These are phyloP conservation scores for Nothobranchius furzeri DNA, from an alignment of 2,113 vertebrate species.

Conservation along the genomic window DNA sequence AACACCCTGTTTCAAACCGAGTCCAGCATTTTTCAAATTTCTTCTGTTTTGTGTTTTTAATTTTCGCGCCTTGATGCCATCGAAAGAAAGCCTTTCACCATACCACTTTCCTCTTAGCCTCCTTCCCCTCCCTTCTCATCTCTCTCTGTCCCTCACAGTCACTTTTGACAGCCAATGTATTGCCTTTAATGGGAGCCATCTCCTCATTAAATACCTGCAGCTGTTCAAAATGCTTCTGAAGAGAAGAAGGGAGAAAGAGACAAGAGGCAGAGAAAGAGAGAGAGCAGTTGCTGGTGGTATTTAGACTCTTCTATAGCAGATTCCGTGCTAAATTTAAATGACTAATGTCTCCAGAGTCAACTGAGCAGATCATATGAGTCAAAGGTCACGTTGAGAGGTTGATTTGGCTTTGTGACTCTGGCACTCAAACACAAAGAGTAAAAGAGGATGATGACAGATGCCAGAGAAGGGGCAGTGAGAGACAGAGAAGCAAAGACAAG, in stretches of 20 bases:
- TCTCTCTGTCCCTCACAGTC: conserved; percentile 42
- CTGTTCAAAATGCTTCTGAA: conserved; percentile 49
- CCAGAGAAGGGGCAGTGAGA: conserved; percentile 13
- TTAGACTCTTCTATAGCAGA: conserved; percentile 46
- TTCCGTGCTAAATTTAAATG: conserved; percentile 54
- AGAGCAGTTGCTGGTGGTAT: conserved; percentile 32
- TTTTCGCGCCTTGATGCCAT: conserved; percentile 6
- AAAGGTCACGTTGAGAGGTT: conserved; percentile 47
- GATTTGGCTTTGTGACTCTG: conserved; percentile 40
- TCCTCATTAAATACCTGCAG: conserved; percentile 76
- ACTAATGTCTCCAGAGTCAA: conserved; percentile 55
- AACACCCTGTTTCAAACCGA: not conserved
- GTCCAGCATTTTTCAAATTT: not conserved
- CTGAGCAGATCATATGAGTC: conserved; percentile 25
- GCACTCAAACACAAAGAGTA: conserved; percentile 24
- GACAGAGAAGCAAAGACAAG: not conserved
- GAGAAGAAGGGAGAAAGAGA: conserved; percentile 25
- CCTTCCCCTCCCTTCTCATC: conserved; percentile 19
- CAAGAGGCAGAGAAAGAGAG: conserved; percentile 5
- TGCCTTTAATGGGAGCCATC: conserved; percentile 73
- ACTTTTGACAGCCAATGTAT: conserved; percentile 61
- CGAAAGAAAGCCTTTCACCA: conserved; percentile 13
- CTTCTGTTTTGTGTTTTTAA: not conserved
- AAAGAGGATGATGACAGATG: conserved; percentile 20
- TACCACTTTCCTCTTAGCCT: conserved; percentile 1